Evolutionary conservation across 1,140 invertebrate genomes (phyloP).

Genomic region (Oryctes rhinoceros): DNA sequence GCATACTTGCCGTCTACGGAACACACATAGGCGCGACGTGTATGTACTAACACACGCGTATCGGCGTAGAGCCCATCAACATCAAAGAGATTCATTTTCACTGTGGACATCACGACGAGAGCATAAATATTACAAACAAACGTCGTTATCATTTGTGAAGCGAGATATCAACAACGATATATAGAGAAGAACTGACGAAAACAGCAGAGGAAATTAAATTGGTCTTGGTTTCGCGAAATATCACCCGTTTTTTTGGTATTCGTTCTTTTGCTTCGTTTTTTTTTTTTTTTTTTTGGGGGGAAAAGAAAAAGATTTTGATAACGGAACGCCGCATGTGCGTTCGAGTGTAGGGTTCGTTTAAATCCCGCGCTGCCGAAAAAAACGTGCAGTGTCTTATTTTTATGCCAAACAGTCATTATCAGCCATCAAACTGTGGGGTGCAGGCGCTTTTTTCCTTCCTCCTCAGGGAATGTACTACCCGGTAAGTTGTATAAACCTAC

Average conservation of each 20-base stretch:
- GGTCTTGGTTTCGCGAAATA: neutral
- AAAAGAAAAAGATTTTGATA: neutral
- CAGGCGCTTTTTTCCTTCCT: conserved; percentile 91
- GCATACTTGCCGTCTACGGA: neutral
- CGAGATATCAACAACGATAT: neutral
- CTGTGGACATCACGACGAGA: conserved; percentile 7
- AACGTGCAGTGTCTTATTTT: conserved; percentile 55
- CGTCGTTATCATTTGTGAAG: neutral
- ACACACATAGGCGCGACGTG: conserved; percentile 2
- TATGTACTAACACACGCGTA: neutral
- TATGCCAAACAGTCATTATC: conserved; percentile 63
- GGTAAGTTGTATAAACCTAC: conserved; percentile 69
- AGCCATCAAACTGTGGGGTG: conserved; percentile 93
- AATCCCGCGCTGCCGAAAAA: conserved; percentile 8
- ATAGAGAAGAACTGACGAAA: neutral
- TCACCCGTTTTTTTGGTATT: neutral
- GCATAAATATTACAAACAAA: neutral
- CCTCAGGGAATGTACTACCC: conserved; percentile 93
- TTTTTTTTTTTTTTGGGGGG: neutral
- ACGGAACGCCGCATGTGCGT: neutral
- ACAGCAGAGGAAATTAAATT: neutral
- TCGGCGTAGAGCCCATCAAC: neutral
- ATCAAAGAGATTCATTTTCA: conserved; percentile 6
- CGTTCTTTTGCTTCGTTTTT: too few species aligned
- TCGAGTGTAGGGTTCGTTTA: conserved; percentile 41